Conservation (phyloP, 2,888 invertebrate species). For the Alsophila aescularia region DNA sequence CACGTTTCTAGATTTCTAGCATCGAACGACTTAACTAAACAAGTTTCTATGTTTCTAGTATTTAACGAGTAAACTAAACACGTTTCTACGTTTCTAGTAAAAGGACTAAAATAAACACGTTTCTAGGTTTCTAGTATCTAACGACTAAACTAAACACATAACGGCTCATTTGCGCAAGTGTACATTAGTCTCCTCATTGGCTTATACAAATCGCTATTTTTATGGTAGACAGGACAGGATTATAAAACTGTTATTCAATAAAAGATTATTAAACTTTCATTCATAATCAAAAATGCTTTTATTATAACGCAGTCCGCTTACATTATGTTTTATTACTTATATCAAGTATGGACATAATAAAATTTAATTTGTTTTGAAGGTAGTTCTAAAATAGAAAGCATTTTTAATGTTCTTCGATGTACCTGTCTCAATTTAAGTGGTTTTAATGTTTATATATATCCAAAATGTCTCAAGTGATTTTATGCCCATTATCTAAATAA, state of each 20-base stretch:
- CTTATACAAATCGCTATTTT: neutral
- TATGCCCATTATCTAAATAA: slow-evolving; percentile 30
- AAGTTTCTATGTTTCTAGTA: too few relatives aligned
- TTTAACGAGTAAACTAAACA: too few relatives aligned
- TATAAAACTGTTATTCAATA: slow-evolving; percentile 15
- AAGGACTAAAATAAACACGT: too few relatives aligned
- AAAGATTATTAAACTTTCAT: slow-evolving; percentile 34
- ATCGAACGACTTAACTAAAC: too few relatives aligned
- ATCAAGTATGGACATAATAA: slow-evolving; percentile 21
- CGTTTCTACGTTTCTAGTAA: too few relatives aligned
- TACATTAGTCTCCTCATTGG: too few relatives aligned
- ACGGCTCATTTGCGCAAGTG: too few relatives aligned
- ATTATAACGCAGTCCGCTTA: slow-evolving; percentile 12
- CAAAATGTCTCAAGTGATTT: slow-evolving; percentile 28
- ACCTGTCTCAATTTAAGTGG: slow-evolving; percentile 1
- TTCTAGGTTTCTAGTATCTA: too few relatives aligned
- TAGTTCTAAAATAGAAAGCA: slow-evolving; percentile 34
- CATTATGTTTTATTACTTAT: slow-evolving; percentile 17
- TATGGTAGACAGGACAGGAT: neutral
- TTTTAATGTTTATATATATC: slow-evolving; percentile 22
- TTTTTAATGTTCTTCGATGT: slow-evolving; percentile 11
- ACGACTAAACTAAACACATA: too few relatives aligned
- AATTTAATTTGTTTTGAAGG: slow-evolving; percentile 18
- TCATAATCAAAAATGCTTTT: slow-evolving; percentile 16
- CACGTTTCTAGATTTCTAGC: too few relatives aligned